Conservation (phyloP, 1,140 invertebrate genomes). For the Papilio dardanus region DNA sequence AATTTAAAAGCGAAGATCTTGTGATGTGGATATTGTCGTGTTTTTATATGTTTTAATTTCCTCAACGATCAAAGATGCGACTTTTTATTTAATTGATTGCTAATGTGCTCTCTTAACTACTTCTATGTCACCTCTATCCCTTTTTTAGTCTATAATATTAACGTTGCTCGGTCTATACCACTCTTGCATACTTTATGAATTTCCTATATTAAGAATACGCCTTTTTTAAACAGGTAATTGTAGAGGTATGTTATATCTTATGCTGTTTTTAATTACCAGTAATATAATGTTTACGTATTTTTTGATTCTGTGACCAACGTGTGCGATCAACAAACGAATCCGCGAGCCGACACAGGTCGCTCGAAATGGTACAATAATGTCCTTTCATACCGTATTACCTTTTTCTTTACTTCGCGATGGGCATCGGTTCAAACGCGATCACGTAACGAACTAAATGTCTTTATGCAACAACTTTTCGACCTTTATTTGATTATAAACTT, state of each 20-base stretch:
- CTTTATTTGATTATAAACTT: background rate
- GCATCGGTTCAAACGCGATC: background rate
- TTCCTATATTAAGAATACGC: background rate
- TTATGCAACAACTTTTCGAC: constrained; percentile 4
- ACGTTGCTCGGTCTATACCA: background rate
- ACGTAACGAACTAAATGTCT: constrained; percentile 2
- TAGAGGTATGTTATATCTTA: background rate
- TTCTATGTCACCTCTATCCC: background rate
- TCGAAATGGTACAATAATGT: constrained; percentile 32
- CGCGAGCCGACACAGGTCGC: background rate
- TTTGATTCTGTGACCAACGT: no score
- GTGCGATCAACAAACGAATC: background rate
- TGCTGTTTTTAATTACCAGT: no score
- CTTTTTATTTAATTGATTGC: constrained; percentile 24
- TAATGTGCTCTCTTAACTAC: background rate
- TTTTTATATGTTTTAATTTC: constrained; percentile 34
- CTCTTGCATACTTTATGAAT: background rate
- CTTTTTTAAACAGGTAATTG: background rate
- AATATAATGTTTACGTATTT: no score
- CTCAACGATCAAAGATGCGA: background rate
- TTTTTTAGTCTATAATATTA: background rate
- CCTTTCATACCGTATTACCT: constrained; percentile 31
- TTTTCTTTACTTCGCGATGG: constrained; percentile 19
- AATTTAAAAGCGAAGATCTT: constrained; percentile 23
- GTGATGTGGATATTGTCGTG: constrained; percentile 26